These are phyloP conservation scores for Tragopan temminckii DNA, from an alignment of 2,797 vertebrate species.

Conservation along the genomic window DNA sequence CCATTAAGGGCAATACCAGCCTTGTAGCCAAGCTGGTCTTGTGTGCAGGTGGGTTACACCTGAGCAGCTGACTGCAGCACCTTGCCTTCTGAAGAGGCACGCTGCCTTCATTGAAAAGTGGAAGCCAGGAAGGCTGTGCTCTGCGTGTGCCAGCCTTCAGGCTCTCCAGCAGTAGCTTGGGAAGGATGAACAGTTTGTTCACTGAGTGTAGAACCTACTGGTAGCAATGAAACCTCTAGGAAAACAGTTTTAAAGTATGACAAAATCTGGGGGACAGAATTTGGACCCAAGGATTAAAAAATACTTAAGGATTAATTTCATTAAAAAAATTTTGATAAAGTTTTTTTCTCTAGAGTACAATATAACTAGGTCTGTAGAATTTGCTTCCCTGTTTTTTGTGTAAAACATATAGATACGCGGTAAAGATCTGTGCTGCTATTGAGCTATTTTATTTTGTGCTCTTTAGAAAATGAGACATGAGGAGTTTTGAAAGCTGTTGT, in stretches of 20 bases:
- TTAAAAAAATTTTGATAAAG: background rate
- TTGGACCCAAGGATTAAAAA: background rate
- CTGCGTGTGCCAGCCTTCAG: background rate
- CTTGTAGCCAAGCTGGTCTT: background rate
- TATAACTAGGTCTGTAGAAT: background rate
- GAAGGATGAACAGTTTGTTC: background rate
- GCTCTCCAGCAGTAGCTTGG: background rate
- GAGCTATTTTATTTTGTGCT: background rate
- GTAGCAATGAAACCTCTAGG: background rate
- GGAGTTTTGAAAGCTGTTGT: conserved; percentile 61
- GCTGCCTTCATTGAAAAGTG: background rate
- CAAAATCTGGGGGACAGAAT: background rate
- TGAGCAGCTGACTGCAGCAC: background rate
- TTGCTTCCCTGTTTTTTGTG: background rate
- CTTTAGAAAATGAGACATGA: conserved; percentile 45
- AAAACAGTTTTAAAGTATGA: background rate
- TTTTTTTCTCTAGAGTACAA: background rate
- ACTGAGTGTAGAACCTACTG: background rate
- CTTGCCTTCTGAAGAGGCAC: background rate
- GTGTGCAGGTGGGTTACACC: background rate
- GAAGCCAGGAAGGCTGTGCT: background rate
- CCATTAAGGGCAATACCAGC: background rate
- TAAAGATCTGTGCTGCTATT: background rate
- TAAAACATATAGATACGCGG: background rate
- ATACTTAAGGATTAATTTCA: background rate